Conservation (phyloP, 2,888 invertebrate genomes). For the Sericinus montela region DNA sequence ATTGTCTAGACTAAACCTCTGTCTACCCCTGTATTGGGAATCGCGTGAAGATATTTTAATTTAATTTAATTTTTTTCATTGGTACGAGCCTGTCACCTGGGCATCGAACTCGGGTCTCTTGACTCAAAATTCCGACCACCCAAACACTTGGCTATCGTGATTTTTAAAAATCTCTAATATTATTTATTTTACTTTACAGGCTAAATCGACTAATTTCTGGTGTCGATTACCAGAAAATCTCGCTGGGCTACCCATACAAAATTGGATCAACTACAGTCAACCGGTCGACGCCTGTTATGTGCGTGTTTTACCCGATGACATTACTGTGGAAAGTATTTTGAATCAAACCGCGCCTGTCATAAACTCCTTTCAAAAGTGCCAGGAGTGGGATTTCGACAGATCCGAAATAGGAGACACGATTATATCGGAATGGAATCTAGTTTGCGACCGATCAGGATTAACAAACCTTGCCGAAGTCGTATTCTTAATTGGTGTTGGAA, state of each 20-base stretch:
- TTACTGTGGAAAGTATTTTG: constrained; percentile 56
- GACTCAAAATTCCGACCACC: too few relatives aligned
- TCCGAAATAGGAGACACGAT: constrained; percentile 82
- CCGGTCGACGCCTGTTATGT: constrained; percentile 80
- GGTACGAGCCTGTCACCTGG: too few relatives aligned
- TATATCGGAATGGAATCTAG: constrained; percentile 87
- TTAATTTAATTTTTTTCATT: too few relatives aligned
- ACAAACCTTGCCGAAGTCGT: constrained; percentile 87
- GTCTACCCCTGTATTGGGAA: too few relatives aligned
- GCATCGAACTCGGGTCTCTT: too few relatives aligned
- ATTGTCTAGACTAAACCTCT: too few relatives aligned
- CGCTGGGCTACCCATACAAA: constrained; percentile 66
- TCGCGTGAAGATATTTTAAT: too few relatives aligned
- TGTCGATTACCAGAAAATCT: constrained; percentile 82
- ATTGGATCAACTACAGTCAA: constrained; percentile 85
- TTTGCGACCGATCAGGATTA: constrained; percentile 85
- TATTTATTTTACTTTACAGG: constrained; percentile 53
- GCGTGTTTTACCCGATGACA: constrained; percentile 55
- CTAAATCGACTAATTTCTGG: constrained; percentile 83
- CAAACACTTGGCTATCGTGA: too few relatives aligned
- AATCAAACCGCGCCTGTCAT: constrained; percentile 58
- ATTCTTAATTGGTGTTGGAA: constrained; percentile 87
- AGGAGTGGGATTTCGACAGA: constrained; percentile 81
- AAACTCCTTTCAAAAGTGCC: constrained; percentile 70
- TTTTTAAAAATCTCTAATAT: neutral